Evolutionary conservation across 2,797 vertebrate species (phyloP), one percentile per base, ranked within the genome.

Genomic region (Pachyuromys duprasi): DNA sequence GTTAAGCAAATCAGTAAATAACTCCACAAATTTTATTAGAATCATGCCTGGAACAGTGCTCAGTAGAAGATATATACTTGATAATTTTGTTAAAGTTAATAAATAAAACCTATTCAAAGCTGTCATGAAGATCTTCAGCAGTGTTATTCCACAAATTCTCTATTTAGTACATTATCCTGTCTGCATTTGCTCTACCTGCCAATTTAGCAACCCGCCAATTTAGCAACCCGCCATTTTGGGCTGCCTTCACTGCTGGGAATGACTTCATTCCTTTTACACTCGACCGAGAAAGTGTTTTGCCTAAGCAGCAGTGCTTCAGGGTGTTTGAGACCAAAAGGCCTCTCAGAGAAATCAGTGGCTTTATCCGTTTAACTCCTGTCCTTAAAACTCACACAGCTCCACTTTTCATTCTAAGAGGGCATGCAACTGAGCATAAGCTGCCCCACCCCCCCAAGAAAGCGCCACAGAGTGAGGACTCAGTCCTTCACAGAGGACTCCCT

Each of bases 231-330:
- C n/a, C 39, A 69, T 82, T 63, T 86, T 5, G 69, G 36, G 49
- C 69, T 91, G 65, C 5, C 17, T 53, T 69, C 4, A 0, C 20
- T 86, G 63, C 11, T n/a, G 45, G 11, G 20, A 69, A 69, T n/a
- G 42, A 53, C 62, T n/a, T 86, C 45, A 69, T 53, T 53, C 20
- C 45, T 53, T 67, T 86, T 69, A 86, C 63, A 76, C 81, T 65
- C 93, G 26, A 82, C 86, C 53, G 39, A 28, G 89, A 26, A 96
- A 90, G 72, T 63, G 94, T 88, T 84, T 94, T 89, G 76, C 74
- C 65, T 90, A 74, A 96, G 26, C 76, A 95, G 94, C 70, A 62
- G 60, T 22, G 18, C 53, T 88, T 78, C 57, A 53, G 76, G 45
- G 28, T 8, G 67, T 67, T 33, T 57, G 39, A 79, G 57, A 88